These are phyloP conservation scores for Columba guinea DNA, from an alignment of 2,797 vertebrate species.

Conservation along the genomic window DNA sequence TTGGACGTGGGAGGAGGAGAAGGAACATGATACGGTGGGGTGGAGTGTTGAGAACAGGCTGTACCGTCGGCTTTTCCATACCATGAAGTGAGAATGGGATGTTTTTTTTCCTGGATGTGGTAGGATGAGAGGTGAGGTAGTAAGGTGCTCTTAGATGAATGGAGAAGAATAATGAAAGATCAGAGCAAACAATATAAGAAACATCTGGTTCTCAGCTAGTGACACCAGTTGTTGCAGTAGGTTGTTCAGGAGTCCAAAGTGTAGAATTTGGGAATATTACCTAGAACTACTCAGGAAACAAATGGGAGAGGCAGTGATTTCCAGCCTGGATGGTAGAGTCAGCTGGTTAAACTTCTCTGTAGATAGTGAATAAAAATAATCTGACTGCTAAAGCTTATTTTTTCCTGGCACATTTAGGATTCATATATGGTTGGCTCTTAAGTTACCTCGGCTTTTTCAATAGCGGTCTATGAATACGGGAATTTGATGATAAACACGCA, in stretches of 20 bases:
- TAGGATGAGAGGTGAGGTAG: background rate
- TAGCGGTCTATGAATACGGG: background rate
- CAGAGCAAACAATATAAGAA: background rate
- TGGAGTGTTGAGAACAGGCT: background rate
- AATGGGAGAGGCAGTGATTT: background rate
- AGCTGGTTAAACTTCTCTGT: background rate
- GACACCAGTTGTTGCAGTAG: background rate
- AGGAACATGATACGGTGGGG: fast-evolving
- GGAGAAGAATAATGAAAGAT: background rate
- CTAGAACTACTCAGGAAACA: background rate
- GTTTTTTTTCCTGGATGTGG: background rate
- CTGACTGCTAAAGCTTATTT: background rate
- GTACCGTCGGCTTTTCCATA: background rate
- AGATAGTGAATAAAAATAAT: background rate
- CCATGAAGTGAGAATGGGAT: background rate
- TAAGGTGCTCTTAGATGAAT: background rate
- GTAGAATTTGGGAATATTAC: background rate
- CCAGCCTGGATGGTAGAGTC: background rate
- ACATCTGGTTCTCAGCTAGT: background rate
- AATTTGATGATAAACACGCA: background rate
- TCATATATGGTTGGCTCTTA: background rate
- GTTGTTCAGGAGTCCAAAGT: background rate
- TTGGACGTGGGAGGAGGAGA: background rate
- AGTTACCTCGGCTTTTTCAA: background rate
- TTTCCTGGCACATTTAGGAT: background rate